Conservation (phyloP, 2,113 vertebrate genomes). For the Oncorhynchus clarkii region DNA sequence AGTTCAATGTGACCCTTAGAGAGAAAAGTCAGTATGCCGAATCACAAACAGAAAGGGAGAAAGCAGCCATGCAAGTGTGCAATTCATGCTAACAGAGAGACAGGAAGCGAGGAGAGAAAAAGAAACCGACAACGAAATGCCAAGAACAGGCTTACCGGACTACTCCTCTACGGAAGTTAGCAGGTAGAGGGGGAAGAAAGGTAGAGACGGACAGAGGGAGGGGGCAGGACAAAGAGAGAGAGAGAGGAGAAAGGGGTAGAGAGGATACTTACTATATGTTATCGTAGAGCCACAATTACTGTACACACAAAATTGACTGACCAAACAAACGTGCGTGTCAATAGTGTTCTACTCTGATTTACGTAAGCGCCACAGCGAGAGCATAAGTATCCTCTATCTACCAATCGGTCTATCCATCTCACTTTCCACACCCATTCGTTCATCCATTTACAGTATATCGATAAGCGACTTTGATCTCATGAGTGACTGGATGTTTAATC, state of each 20-base stretch:
- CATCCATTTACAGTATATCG: background rate
- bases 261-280: background rate
- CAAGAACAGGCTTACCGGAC: constrained; percentile 86
- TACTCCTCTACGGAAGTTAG: constrained; percentile 86
- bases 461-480: background rate
- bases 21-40: no score
- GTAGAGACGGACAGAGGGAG: constrained; percentile 21
- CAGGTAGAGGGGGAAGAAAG: constrained; percentile 19
- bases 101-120: background rate
- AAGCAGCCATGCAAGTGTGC: no score
- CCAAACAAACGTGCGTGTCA: background rate
- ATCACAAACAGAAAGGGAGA: no score
- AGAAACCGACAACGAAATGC: background rate
- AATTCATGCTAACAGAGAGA: no score
- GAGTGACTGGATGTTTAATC: background rate
- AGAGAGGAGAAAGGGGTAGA: background rate
- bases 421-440: no score
- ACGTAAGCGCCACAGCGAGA: no score
- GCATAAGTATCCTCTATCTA: no score
- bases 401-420: no score
- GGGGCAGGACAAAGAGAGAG: constrained; percentile 16
- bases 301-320: constrained; percentile 19
- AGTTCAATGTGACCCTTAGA: no score
- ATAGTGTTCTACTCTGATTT: no score
- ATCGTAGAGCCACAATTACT: constrained; percentile 1